Evolutionary conservation across 1,140 invertebrate genomes (phyloP).

Genomic region (Euwallacea fornicatus): DNA sequence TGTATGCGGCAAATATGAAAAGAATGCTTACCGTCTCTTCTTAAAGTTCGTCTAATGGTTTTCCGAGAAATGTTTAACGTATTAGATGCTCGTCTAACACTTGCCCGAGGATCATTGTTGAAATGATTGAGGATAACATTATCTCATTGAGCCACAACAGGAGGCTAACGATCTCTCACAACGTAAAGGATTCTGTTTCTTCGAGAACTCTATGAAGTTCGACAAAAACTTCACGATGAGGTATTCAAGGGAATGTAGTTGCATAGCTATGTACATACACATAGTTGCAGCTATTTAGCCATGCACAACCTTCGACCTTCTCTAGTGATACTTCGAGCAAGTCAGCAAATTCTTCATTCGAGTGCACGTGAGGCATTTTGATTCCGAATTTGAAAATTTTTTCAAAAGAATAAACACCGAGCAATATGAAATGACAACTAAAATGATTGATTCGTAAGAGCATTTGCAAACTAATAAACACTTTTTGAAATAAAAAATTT

Average conservation of each 20-base stretch:
- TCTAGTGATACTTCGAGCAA: conserved; percentile 5
- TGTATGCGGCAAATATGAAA: conserved; percentile 9
- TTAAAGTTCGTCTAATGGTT: too few relatives aligned
- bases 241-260: too few relatives aligned
- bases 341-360: background rate
- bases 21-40: conserved; percentile 7
- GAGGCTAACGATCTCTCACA: too few relatives aligned
- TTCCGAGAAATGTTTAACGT: conserved; percentile 1
- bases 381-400: conserved; percentile 3
- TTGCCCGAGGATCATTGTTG: background rate
- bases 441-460: background rate
- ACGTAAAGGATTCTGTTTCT: conserved; percentile 4
- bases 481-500: background rate
- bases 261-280: too few relatives aligned
- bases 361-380: conserved; percentile 7
- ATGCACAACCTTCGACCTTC: background rate
- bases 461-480: background rate
- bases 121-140: conserved; percentile 13
- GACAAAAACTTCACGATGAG: background rate
- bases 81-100: conserved; percentile 3
- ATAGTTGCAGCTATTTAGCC: too few relatives aligned
- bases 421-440: conserved; percentile 3
- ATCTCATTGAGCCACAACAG: background rate
- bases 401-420: background rate
- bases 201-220: too few relatives aligned